Conservation (phyloP, 2,797 vertebrate genomes). For the Acipenser transmontanus region DNA sequence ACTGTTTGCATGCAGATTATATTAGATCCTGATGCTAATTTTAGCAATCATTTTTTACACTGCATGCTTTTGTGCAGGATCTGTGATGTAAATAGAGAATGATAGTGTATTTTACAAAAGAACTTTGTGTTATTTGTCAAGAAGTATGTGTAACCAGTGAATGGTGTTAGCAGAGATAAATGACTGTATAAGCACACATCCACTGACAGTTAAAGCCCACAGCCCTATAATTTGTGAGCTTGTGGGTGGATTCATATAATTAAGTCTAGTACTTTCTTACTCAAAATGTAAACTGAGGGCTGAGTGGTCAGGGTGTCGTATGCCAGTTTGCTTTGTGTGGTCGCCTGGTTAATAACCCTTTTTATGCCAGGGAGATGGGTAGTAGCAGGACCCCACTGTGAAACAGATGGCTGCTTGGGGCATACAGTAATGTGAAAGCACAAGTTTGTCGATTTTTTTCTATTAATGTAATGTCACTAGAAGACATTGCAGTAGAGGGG, state of each 20-base stretch:
- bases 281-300: no score
- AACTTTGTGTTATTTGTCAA: not conserved
- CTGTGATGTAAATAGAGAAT: not conserved
- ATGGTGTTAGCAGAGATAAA: not conserved
- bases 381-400: no score
- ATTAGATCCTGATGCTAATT: not conserved
- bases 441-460: no score
- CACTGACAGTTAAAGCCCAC: not conserved
- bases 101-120: not conserved
- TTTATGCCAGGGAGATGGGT: no score
- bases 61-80: not conserved
- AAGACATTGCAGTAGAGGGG: no score
- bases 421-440: no score
- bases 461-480: no score
- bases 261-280: not conserved
- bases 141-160: not conserved
- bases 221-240: constrained; percentile 1
- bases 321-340: no score
- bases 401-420: no score
- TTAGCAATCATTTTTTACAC: not conserved
- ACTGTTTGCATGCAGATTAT: no score
- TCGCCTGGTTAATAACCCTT: no score
- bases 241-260: not conserved
- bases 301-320: no score
- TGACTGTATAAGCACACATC: not conserved